phyloP scores from a whole-genome alignment of 1,140 invertebrate species.

The Zaprionus lachaisei region DNA sequence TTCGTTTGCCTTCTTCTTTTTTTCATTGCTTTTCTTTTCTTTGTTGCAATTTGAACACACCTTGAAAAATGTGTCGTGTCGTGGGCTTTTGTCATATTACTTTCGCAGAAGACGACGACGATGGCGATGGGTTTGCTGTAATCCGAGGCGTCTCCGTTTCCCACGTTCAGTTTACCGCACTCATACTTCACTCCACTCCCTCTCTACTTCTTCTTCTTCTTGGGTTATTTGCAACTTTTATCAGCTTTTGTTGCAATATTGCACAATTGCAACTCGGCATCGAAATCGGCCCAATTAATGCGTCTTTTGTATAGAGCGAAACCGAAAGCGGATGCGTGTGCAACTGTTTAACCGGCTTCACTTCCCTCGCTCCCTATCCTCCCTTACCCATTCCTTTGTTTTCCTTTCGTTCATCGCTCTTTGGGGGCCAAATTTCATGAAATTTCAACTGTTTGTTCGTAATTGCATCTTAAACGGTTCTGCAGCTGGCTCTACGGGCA shows the following conservation, averaged over 20 bases:
- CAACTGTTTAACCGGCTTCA: slow-evolving; percentile 31
- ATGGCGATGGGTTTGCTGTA: slow-evolving; percentile 35
- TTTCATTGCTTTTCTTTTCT: slow-evolving; percentile 39
- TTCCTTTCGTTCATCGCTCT: slow-evolving; percentile 5
- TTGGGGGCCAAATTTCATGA: slow-evolving; percentile 57
- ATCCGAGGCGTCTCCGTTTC: slow-evolving; percentile 76
- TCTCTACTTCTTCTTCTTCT: slow-evolving; percentile 20
- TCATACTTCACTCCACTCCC: background rate
- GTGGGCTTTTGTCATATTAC: slow-evolving; percentile 47
- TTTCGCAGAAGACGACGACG: background rate
- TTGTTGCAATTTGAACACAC: slow-evolving; percentile 70
- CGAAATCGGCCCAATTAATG: slow-evolving; percentile 42
- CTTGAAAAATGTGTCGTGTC: slow-evolving; percentile 54
- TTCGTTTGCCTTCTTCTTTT: background rate
- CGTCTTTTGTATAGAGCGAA: slow-evolving; percentile 24
- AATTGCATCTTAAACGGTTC: slow-evolving; percentile 61
- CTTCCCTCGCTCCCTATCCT: background rate
- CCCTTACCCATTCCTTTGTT: background rate
- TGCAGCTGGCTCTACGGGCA: slow-evolving; percentile 38
- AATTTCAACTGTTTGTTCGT: slow-evolving; percentile 41
- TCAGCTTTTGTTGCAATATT: slow-evolving; percentile 30
- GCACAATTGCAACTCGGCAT: slow-evolving; percentile 27
- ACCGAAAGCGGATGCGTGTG: slow-evolving; percentile 21
- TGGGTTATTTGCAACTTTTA: slow-evolving; percentile 56
- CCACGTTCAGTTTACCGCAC: slow-evolving; percentile 44